Percentiles rank a stretch among this genome's conserved stretches.
These are phyloP conservation scores for Eulithis testata DNA, from an alignment of 2,888 invertebrate genomes.

Conservation along the genomic window DNA sequence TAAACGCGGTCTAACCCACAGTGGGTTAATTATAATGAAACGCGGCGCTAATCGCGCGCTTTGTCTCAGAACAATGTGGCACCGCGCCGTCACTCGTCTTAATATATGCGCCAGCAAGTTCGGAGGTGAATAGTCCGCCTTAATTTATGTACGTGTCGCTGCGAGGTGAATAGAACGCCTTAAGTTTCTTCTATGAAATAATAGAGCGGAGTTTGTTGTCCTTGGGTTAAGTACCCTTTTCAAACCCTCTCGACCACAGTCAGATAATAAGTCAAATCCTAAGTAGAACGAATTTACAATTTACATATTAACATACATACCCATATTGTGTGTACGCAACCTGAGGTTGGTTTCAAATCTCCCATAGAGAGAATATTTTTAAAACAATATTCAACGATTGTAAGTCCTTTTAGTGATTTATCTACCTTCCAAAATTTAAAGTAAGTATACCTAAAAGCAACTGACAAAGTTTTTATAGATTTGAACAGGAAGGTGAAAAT, in stretches of 20 bases:
- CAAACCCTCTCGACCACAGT: neutral
- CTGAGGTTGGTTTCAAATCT: no score
- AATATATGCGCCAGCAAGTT: conserved; percentile 33
- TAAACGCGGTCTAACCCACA: conserved; percentile 17
- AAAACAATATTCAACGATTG: no score
- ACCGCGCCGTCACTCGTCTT: conserved; percentile 21
- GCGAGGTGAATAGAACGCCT: conserved; percentile 16
- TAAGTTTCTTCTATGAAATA: conserved; percentile 11
- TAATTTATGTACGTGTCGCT: conserved; percentile 15
- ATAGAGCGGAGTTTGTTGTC: neutral
- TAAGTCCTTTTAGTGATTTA: no score
- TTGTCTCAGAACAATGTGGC: conserved; percentile 74
- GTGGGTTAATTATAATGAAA: conserved; percentile 69
- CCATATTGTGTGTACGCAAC: no score
- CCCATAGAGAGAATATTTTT: no score
- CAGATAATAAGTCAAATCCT: neutral
- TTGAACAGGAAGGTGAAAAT: conserved; percentile 27
- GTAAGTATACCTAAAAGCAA: no score
- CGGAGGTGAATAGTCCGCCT: conserved; percentile 17
- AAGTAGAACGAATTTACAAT: neutral
- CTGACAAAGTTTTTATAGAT: conserved; percentile 17
- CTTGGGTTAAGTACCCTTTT: neutral
- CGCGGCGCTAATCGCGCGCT: conserved; percentile 69
- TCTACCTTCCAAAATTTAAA: no score
- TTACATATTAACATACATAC: neutral